Conservation (phyloP, 2,888 invertebrate genomes). For the Xylota sylvarum region DNA sequence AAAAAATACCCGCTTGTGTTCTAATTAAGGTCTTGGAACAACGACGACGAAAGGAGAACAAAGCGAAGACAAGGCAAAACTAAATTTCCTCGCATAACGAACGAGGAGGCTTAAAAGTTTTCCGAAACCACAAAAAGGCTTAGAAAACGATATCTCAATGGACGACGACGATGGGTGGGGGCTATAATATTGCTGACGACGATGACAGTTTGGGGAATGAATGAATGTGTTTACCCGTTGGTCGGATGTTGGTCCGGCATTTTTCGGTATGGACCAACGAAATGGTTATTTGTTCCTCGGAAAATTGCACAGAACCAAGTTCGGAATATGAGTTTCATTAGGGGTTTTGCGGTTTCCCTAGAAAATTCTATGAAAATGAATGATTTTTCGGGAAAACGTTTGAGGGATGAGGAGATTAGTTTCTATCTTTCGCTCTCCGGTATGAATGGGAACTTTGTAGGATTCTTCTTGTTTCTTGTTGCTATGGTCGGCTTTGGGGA, state of each 20-base stretch:
- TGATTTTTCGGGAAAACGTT: neutral
- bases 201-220: slow-evolving; percentile 44
- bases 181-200: neutral
- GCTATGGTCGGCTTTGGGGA: neutral
- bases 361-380: slow-evolving; percentile 2
- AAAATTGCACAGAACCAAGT: slow-evolving; percentile 21
- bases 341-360: slow-evolving; percentile 44
- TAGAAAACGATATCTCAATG: slow-evolving; percentile 51
- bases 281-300: slow-evolving; percentile 21
- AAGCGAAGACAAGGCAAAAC: slow-evolving; percentile 24
- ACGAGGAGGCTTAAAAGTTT: slow-evolving; percentile 49
- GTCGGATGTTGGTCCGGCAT: slow-evolving; percentile 10
- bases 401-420: slow-evolving; percentile 2
- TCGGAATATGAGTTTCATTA: slow-evolving; percentile 39
- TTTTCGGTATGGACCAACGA: neutral
- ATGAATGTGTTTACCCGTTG: slow-evolving; percentile 25
- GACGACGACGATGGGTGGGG: neutral
- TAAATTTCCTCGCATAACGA: slow-evolving; percentile 1
- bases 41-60: slow-evolving; percentile 16
- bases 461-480: neutral
- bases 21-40: slow-evolving; percentile 40
- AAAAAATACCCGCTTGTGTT: slow-evolving; percentile 12
- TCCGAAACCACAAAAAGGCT: slow-evolving; percentile 56
- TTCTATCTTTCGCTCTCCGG: neutral
- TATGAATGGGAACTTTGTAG: neutral